phyloP scores from a whole-genome alignment of 2,113 vertebrate genomes.

The Gymnorhina tibicen region DNA sequence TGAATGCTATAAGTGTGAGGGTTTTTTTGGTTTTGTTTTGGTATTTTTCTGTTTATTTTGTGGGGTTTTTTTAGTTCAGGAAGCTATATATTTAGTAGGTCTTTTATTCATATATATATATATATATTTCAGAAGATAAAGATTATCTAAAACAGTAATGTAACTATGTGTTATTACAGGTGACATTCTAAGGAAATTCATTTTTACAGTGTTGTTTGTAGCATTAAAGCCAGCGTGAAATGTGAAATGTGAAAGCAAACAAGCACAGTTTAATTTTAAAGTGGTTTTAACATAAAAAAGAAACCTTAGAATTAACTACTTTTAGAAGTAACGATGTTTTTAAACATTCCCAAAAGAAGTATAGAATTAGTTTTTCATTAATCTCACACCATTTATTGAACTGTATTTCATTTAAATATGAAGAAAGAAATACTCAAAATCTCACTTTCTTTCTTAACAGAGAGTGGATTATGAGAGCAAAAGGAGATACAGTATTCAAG shows the following conservation, averaged over 20 bases:
- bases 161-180: neutral
- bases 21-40: rapidly evolving
- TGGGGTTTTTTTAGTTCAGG: neutral
- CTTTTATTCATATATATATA: neutral
- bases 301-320: neutral
- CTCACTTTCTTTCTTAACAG: conserved; percentile 61
- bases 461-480: conserved; percentile 86
- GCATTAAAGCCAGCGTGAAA: neutral
- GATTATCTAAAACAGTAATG: neutral
- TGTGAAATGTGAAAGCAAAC: neutral
- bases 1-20: neutral
- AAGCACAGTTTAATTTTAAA: neutral
- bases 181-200: neutral
- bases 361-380: neutral
- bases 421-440: neutral
- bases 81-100: neutral
- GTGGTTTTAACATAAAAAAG: neutral
- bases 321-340: neutral
- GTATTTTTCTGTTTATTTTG: neutral
- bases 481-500: conserved; percentile 75
- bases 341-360: neutral
- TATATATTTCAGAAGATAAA: neutral
- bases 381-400: neutral
- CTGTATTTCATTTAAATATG: neutral
- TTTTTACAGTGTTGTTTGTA: neutral